A percentile compares a stretch with the other conserved stretches of the same genome.
These are phyloP conservation scores for Molothrus aeneus DNA, from an alignment of 2,797 vertebrate species.

Conservation along the genomic window DNA sequence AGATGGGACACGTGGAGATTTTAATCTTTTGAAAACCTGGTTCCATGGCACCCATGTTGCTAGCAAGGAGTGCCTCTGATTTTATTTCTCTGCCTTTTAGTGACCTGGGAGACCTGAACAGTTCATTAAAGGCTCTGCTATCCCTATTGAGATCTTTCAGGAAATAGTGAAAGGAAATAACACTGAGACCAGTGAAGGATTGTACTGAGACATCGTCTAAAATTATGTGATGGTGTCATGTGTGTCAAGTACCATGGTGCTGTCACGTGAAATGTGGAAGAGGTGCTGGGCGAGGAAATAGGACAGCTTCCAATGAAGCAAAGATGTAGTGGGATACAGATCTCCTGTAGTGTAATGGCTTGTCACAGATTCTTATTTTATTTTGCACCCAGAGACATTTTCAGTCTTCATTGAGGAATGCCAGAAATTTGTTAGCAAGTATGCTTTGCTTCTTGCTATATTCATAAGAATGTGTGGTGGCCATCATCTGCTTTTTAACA, in stretches of 20 bases:
- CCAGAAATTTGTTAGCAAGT: background rate
- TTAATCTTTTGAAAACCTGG: background rate
- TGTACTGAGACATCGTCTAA: background rate
- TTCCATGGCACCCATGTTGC: background rate
- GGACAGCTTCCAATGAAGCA: background rate
- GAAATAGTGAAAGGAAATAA: background rate
- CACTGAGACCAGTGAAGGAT: background rate
- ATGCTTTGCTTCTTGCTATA: background rate
- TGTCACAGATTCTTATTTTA: background rate
- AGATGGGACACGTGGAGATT: accelerated
- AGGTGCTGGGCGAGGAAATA: background rate
- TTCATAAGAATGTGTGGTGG: background rate
- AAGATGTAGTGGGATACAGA: background rate
- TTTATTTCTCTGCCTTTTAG: background rate
- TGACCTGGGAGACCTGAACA: background rate
- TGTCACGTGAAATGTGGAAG: background rate
- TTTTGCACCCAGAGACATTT: background rate
- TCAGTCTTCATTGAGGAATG: background rate
- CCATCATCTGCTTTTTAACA: background rate
- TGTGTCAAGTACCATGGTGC: background rate
- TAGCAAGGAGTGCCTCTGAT: background rate
- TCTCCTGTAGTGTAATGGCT: background rate
- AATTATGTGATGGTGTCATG: background rate
- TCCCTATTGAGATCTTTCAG: background rate
- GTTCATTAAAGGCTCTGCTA: background rate